phyloP scores from a whole-genome alignment of 1,140 invertebrate species.

The Musca domestica region DNA sequence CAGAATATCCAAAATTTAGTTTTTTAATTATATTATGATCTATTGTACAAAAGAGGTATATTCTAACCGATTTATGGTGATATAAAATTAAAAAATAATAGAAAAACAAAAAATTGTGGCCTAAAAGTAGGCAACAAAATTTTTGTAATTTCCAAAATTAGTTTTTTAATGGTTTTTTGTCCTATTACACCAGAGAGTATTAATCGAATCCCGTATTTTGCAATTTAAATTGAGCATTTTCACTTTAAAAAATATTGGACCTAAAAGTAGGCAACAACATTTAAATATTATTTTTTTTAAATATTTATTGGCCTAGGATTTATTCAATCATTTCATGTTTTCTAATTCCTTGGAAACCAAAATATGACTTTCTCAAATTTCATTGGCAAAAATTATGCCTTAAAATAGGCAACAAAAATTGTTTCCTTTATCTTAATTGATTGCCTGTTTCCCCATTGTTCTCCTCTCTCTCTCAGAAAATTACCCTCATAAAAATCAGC shows the following conservation, averaged over 20 bases:
- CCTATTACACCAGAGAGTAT: too few relatives aligned
- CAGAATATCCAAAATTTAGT: neutral
- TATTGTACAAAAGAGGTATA: too few relatives aligned
- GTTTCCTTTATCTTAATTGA: slow-evolving; percentile 18
- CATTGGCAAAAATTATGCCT: too few relatives aligned
- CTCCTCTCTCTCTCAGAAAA: neutral
- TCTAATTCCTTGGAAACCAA: neutral
- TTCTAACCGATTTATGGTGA: neutral
- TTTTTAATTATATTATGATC: too few relatives aligned
- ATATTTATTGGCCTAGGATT: too few relatives aligned
- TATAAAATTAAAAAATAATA: too few relatives aligned
- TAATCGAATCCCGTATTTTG: neutral
- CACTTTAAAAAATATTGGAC: neutral
- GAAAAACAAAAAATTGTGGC: too few relatives aligned
- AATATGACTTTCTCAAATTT: too few relatives aligned
- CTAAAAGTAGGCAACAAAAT: slow-evolving; percentile 7
- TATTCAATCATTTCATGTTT: neutral
- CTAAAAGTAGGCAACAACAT: slow-evolving; percentile 8
- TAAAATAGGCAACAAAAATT: slow-evolving; percentile 7
- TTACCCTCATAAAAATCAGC: neutral
- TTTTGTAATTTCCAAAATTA: neutral
- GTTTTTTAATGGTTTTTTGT: too few relatives aligned
- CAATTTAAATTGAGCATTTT: neutral
- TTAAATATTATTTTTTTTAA: neutral
- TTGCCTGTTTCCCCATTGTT: slow-evolving; percentile 14